These are phyloP conservation scores for Ramazzottius varieornatus DNA, from an alignment of 2,888 invertebrate genomes.

Conservation along the genomic window DNA sequence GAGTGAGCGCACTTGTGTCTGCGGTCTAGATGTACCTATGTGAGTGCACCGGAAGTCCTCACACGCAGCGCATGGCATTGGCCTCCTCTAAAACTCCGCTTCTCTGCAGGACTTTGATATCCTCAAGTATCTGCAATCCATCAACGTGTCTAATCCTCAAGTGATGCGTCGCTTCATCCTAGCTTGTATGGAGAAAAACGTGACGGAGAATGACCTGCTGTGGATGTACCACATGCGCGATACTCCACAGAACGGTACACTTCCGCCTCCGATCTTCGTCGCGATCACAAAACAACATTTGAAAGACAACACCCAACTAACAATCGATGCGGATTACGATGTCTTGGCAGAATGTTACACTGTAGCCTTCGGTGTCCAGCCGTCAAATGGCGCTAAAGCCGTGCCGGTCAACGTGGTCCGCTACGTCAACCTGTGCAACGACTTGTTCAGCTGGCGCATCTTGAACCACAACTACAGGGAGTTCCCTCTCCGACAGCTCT, in stretches of 20 bases:
- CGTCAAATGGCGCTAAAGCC: neutral
- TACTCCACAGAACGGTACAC: neutral
- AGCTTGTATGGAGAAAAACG: neutral
- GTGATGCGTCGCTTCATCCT: neutral
- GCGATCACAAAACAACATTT: neutral
- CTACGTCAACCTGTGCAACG: neutral
- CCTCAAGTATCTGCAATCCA: neutral
- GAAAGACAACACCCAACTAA: neutral
- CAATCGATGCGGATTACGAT: neutral
- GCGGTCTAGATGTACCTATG: neutral
- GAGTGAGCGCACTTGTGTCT: neutral
- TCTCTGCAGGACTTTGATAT: neutral
- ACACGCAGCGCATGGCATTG: neutral
- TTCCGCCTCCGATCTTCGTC: neutral
- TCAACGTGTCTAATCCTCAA: neutral
- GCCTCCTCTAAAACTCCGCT: neutral
- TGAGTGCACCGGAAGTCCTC: neutral
- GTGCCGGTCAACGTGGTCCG: neutral
- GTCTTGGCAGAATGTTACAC: neutral
- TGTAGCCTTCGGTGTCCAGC: no score
- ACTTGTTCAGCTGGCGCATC: neutral
- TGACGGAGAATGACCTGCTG: neutral
- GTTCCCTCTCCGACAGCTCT: neutral
- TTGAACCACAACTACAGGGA: neutral
- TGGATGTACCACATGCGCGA: conserved; percentile 2